Evolutionary conservation across 2,113 vertebrate genomes (phyloP), one percentile per base, ranked within the genome.

Genomic region (Megaceryle torquata): DNA sequence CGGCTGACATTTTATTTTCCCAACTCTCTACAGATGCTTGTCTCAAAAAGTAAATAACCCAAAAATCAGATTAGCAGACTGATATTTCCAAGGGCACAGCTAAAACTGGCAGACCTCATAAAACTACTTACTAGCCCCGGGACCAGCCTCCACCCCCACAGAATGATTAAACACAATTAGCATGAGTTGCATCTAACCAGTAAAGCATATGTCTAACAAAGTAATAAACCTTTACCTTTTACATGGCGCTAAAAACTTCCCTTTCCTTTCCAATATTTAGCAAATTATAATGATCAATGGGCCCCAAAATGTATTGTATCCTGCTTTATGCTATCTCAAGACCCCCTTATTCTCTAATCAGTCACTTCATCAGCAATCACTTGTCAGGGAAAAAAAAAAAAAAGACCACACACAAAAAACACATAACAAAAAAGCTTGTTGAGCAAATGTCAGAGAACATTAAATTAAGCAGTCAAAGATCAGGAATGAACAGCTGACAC

Each of bases 401-500:
- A 41, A 37, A 22, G 10, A 6, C 12, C 39, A 41, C 39, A 41
- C 11, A 15, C 67, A 71, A 67, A 63, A 89, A 85, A 86, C 50
- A 51, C 11, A 14, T 59, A 71, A 67, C 67, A 89, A 82, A 88
- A 91, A 94, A 81, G 10, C 69, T 79, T 37, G 70, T 43, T 68
- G 84, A 83, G 63, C 82, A 82, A 91, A 93, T n/a, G 89, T 95
- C 89, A 96, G 77, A 79, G 74, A 87, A 82, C 71, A 90, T 72
- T 97, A 96, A 97, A 96, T 78, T 91, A 95, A 91, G 43, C 69
- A 82, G 89, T 88, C 39, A 16, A 87, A 96, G 92, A 93, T 80
- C 82, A 90, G 82, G 91, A 95, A 84, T 77, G 91, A 94, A 86
- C 96, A 97, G 96, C 96, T 97, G 97, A 94, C 93, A 95, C 95